phyloP scores from a whole-genome alignment of 2,113 vertebrate species.

The Tragelaphus imberbis region DNA sequence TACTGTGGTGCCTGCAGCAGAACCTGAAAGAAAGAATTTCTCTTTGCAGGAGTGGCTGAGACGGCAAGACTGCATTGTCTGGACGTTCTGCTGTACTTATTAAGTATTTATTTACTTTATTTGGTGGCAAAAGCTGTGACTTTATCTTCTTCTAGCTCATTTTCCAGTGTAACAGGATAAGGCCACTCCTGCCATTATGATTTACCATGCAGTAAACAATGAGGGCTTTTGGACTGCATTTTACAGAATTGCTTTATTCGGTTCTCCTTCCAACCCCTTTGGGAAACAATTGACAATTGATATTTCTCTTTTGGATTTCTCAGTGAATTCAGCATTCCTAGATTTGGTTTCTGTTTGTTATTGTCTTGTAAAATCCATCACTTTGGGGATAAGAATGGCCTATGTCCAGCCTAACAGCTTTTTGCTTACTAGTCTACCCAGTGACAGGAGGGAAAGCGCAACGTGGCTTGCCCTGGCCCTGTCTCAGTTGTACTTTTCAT shows the following conservation, averaged over 20 bases:
- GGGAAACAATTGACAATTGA: constrained; percentile 60
- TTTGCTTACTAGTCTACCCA: constrained; percentile 20
- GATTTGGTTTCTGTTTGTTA: constrained; percentile 62
- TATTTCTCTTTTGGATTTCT: constrained; percentile 67
- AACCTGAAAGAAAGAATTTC: constrained; percentile 4
- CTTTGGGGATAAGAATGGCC: constrained; percentile 41
- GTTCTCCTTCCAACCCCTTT: constrained; percentile 22
- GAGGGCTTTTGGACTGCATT: constrained; percentile 52
- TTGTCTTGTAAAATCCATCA: constrained; percentile 43
- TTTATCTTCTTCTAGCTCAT: constrained; percentile 56
- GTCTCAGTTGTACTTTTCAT: not conserved
- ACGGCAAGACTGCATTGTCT: not conserved
- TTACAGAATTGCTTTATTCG: constrained; percentile 59
- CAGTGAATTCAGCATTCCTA: constrained; percentile 53
- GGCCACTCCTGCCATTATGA: constrained; percentile 61
- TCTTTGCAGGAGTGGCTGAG: constrained; percentile 18
- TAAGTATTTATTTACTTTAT: constrained; percentile 45
- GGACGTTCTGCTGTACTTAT: not conserved
- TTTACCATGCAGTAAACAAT: constrained; percentile 54
- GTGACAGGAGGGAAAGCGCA: not conserved
- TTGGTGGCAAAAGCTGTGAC: constrained; percentile 48
- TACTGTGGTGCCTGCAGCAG: not conserved
- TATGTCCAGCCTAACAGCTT: constrained; percentile 15
- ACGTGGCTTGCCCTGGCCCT: not conserved
- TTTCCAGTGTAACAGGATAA: constrained; percentile 55